These are phyloP conservation scores for Bombyx mandarina DNA, from an alignment of 1,140 invertebrate species.

Conservation along the genomic window DNA sequence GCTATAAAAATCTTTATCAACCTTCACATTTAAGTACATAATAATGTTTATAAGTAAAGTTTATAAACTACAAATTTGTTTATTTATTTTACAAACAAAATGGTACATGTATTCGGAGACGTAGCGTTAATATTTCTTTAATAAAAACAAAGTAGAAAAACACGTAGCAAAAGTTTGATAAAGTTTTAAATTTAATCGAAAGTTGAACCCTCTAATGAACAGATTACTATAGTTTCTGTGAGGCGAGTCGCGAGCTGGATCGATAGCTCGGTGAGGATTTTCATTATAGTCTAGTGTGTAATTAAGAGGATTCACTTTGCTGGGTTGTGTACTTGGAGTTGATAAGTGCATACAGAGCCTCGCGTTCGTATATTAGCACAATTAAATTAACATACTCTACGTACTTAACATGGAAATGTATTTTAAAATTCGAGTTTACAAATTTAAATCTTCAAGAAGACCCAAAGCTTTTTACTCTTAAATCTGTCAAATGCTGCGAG, in stretches of 20 bases:
- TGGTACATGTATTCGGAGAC: neutral
- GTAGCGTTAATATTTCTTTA: neutral
- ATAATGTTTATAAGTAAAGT: neutral
- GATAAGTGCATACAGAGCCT: conserved; percentile 16
- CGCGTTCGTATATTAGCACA: conserved; percentile 20
- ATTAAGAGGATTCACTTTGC: conserved; percentile 27
- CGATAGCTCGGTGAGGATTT: conserved; percentile 19
- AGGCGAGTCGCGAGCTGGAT: conserved; percentile 2
- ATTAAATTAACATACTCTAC: conserved; percentile 15
- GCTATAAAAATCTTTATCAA: neutral
- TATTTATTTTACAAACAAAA: neutral
- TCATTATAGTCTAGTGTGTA: conserved; percentile 20
- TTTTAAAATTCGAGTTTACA: neutral
- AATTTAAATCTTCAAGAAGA: too few relatives aligned
- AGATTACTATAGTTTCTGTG: conserved; percentile 19
- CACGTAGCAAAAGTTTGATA: conserved; percentile 6
- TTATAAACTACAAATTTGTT: conserved; percentile 1
- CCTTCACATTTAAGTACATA: neutral
- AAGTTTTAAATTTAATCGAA: conserved; percentile 21
- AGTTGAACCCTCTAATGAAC: conserved; percentile 22
- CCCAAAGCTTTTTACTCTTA: neutral
- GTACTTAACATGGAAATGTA: too few relatives aligned
- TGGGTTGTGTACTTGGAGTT: conserved; percentile 7
- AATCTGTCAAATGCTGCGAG: neutral
- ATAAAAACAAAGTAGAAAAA: neutral